A percentile compares a stretch with the other conserved stretches of the same genome.
These are phyloP conservation scores for Drosophila biarmipes DNA, from an alignment of 1,140 invertebrate species.

Conservation along the genomic window DNA sequence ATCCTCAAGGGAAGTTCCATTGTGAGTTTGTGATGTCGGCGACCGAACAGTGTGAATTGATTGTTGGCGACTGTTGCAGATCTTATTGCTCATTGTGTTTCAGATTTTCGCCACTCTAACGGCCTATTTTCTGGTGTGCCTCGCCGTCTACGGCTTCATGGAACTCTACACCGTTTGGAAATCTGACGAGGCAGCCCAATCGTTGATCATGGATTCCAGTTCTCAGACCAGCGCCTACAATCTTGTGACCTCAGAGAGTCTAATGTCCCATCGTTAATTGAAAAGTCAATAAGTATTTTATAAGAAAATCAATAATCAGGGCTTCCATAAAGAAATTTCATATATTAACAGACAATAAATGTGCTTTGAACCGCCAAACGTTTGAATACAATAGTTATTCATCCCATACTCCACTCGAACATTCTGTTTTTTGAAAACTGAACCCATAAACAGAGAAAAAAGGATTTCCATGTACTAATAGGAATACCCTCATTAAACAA, in stretches of 20 bases:
- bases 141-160: conserved; percentile 34
- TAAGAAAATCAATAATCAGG: no score
- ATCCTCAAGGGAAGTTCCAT: conserved; percentile 16
- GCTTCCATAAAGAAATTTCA: no score
- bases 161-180: conserved; percentile 29
- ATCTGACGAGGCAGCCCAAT: background rate
- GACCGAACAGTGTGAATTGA: conserved; percentile 3
- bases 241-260: conserved; percentile 53
- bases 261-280: conserved; percentile 54
- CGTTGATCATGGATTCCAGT: conserved; percentile 19
- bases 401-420: no score
- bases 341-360: no score
- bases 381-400: no score
- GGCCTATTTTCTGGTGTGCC: conserved; percentile 41
- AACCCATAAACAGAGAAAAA: no score
- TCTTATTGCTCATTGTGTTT: conserved; percentile 63
- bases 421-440: no score
- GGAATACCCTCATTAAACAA: conserved; percentile 1
- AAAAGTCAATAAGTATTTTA: background rate
- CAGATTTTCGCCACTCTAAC: conserved; percentile 45
- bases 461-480: no score
- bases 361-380: no score
- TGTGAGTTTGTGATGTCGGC: conserved; percentile 54
- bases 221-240: conserved; percentile 2
- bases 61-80: conserved; percentile 52